These are phyloP conservation scores for Glaucopsyche alexis DNA, from an alignment of 2,888 invertebrate species.

Conservation along the genomic window DNA sequence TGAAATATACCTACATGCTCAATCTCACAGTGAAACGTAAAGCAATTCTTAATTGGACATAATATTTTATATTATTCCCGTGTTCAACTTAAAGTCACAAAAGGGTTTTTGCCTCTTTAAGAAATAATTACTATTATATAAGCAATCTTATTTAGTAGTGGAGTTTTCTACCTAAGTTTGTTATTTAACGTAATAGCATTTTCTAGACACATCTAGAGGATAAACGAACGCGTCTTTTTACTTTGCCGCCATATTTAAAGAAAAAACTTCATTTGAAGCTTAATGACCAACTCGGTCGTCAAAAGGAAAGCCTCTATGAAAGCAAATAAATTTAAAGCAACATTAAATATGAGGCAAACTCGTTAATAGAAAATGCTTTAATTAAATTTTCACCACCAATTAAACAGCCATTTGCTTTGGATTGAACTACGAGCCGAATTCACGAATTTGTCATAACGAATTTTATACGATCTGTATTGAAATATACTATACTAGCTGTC, in stretches of 20 bases:
- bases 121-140: neutral
- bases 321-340: conserved; percentile 27
- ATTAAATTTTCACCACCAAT: conserved; percentile 29
- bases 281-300: conserved; percentile 14
- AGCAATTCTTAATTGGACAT: neutral
- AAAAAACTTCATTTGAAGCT: conserved; percentile 8
- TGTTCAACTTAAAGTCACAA: neutral
- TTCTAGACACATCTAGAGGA: neutral
- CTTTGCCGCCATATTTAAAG: neutral
- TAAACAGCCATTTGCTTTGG: conserved; percentile 24
- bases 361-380: conserved; percentile 26
- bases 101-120: neutral
- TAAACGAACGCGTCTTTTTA: conserved; percentile 17
- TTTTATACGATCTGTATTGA: neutral
- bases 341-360: conserved; percentile 29
- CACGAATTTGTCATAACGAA: conserved; percentile 21
- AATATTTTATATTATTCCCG: neutral
- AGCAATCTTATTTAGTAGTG: neutral
- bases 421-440: neutral
- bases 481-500: no score
- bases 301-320: conserved; percentile 23
- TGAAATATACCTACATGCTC: neutral
- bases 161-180: neutral
- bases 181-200: neutral
- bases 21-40: neutral